Conservation (phyloP, 1,140 invertebrate species). For the Dermatophagoides farinae region DNA sequence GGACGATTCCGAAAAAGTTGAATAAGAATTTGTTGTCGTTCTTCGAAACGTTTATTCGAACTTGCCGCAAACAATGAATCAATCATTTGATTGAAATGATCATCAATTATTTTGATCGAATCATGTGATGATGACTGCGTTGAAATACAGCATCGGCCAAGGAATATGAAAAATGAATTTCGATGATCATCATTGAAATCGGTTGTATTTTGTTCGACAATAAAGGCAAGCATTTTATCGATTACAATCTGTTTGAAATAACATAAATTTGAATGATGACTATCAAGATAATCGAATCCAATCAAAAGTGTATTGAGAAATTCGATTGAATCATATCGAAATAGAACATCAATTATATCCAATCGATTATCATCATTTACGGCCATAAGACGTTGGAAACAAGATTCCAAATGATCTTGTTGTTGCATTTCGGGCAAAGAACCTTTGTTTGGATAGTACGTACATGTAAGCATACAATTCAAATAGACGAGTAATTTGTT, state of each 20-base stretch:
- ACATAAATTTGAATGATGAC: constrained; percentile 43
- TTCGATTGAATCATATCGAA: constrained; percentile 66
- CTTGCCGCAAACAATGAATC: constrained; percentile 29
- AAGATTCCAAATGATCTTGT: not conserved
- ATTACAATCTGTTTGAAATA: constrained; percentile 41
- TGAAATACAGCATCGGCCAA: constrained; percentile 38
- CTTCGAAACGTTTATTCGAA: constrained; percentile 37
- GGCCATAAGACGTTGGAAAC: not conserved
- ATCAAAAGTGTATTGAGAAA: constrained; percentile 71
- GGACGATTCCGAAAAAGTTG: constrained; percentile 46
- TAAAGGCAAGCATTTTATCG: constrained; percentile 54
- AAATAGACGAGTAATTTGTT: constrained; percentile 76
- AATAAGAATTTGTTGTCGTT: constrained; percentile 56
- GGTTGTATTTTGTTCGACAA: constrained; percentile 38
- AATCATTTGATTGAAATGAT: constrained; percentile 24
- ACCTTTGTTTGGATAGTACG: constrained; percentile 48
- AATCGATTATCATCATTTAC: constrained; percentile 15
- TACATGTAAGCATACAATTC: constrained; percentile 71
- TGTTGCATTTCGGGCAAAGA: not conserved
- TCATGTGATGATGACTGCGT: constrained; percentile 31
- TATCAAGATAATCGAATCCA: constrained; percentile 66
- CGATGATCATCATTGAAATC: constrained; percentile 39
- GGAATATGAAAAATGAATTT: constrained; percentile 48
- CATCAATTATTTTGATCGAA: constrained; percentile 31
- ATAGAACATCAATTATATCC: constrained; percentile 36